Evolutionary conservation across 2,113 vertebrate genomes (phyloP).

Genomic region (Columba livia): DNA sequence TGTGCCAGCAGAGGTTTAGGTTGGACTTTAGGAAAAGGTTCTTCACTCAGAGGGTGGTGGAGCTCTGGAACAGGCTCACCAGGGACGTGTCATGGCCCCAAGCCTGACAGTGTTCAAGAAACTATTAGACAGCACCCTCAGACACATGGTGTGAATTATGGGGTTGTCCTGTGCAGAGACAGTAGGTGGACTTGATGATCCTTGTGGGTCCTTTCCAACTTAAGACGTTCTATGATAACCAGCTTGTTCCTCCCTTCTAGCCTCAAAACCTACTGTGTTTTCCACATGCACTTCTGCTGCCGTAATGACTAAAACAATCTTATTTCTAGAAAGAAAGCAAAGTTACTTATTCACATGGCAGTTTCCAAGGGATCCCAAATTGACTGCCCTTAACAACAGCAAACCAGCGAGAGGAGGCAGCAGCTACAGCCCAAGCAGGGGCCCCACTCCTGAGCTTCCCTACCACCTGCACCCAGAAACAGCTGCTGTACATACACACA

Average conservation of each 20-base stretch:
- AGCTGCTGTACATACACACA: neutral
- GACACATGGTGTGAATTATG: no score
- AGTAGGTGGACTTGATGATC: no score
- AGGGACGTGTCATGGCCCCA: no score
- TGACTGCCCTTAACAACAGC: neutral
- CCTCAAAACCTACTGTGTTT: neutral
- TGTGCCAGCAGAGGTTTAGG: no score
- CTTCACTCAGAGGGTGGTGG: no score
- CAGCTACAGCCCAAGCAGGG: neutral
- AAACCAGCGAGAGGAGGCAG: neutral
- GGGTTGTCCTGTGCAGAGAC: no score
- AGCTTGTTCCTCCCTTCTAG: neutral
- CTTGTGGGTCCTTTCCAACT: no score
- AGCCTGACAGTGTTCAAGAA: no score
- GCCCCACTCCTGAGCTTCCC: neutral
- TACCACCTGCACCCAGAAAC: neutral
- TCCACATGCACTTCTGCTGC: neutral
- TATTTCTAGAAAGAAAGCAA: neutral
- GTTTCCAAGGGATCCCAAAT: neutral
- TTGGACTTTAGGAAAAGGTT: no score
- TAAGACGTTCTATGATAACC: neutral
- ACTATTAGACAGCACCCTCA: no score
- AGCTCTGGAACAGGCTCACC: no score
- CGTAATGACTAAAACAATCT: neutral
- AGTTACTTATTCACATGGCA: fast-evolving